Evolutionary conservation across 2,888 invertebrate genomes (phyloP), one percentile per base, ranked within the genome.

Genomic region (Microchrysa polita): DNA sequence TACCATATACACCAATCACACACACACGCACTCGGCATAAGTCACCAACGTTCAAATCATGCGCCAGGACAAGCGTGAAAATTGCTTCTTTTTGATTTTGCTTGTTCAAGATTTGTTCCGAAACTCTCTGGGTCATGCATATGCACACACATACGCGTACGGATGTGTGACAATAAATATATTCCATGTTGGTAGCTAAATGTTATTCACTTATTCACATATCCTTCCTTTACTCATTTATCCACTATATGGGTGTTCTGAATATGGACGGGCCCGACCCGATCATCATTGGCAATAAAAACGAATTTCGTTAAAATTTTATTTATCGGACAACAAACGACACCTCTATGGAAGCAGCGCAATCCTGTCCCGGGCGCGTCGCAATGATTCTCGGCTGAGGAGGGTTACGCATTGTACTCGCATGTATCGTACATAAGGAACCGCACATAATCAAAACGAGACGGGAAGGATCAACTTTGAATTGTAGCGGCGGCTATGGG

Each of bases 251-350:
- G 48, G 16, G 48, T 48, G 12, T n/a, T n/a, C 48, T n/a, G 48
- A 12, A 42, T 42, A 42, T 12, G n/a, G n/a, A 42, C 12, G 42
- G 42, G 7, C 7, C 42, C 7, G 7, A 42, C 12, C 12, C 42
- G 12, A 42, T 7, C 42, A 48, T 48, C 12, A 18, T 20, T 57
- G n/a, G 52, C n/a, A 52, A 18, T n/a, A 42, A 67, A 22, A 69
- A 53, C 5, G 55, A 40, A 55, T 69, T 69, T 69, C 22, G 55
- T 44, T 48, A 55, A 48, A 69, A 55, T 69, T 34, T 34, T 69
- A 69, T 69, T 69, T 69, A 69, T 69, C 55, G 69, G n/a, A 55
- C 69, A 69, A 69, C 69, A 69, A 69, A 69, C 40, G 27, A 69
- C 55, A 55, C 69, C 69, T 69, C 65, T 18, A 44, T 57, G 20